A percentile compares a stretch with the other conserved stretches of the same genome.
These are phyloP conservation scores for Metellina segmentata DNA, from an alignment of 2,888 invertebrate genomes.

Conservation along the genomic window DNA sequence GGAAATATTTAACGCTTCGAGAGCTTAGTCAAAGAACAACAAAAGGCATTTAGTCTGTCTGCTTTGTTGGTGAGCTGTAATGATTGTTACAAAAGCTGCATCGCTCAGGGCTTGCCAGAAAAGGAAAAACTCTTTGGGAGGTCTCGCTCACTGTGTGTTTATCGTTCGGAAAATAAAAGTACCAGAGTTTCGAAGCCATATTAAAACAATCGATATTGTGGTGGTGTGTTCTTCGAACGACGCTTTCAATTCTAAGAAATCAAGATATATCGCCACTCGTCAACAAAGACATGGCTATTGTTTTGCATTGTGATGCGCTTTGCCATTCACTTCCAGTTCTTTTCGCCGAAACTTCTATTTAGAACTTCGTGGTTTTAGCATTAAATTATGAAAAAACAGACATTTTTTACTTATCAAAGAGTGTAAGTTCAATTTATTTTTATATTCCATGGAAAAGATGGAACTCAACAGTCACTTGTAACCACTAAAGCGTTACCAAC, in stretches of 20 bases:
- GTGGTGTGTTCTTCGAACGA: background rate
- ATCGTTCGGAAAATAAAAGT: background rate
- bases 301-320: background rate
- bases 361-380: too few relatives aligned
- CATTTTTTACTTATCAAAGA: too few relatives aligned
- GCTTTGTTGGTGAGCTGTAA: slow-evolving; percentile 45
- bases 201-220: background rate
- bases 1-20: slow-evolving; percentile 69
- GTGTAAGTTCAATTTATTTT: too few relatives aligned
- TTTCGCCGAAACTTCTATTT: too few relatives aligned
- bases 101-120: slow-evolving; percentile 17
- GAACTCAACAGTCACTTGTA: too few relatives aligned
- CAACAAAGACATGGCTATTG: background rate
- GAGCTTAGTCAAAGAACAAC: slow-evolving; percentile 45
- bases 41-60: slow-evolving; percentile 63
- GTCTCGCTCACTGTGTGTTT: background rate
- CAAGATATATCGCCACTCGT: background rate
- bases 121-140: slow-evolving; percentile 1
- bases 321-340: background rate
- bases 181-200: background rate
- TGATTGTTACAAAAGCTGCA: slow-evolving; percentile 1
- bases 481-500: too few relatives aligned
- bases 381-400: too few relatives aligned
- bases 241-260: background rate
- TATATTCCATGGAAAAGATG: too few relatives aligned